These are phyloP conservation scores for Morpho achilles DNA, from an alignment of 2,888 invertebrate species.

Conservation along the genomic window DNA sequence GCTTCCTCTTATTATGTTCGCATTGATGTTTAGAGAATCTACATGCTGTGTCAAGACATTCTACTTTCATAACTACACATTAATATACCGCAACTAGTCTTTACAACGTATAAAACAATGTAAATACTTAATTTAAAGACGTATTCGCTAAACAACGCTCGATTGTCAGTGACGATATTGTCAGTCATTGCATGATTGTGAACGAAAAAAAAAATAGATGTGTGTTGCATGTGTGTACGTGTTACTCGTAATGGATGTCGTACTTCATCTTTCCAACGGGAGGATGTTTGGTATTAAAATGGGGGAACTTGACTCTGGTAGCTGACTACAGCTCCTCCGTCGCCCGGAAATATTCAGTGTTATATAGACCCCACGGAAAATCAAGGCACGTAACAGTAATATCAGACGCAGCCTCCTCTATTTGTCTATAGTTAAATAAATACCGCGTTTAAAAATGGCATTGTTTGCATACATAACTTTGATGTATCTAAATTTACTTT, in stretches of 20 bases:
- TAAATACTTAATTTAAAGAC: constrained; percentile 52
- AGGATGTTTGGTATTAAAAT: constrained; percentile 72
- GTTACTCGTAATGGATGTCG: constrained; percentile 68
- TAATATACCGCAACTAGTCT: constrained; percentile 62
- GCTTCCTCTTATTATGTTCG: constrained; percentile 55
- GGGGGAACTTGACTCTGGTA: constrained; percentile 77
- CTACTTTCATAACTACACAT: constrained; percentile 58
- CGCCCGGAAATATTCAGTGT: constrained; percentile 62
- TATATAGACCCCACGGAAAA: constrained; percentile 54
- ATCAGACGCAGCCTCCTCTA: constrained; percentile 3
- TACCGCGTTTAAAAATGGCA: background rate
- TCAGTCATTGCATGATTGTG: constrained; percentile 70
- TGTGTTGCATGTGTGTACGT: constrained; percentile 78
- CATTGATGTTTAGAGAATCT: constrained; percentile 44
- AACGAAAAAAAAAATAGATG: constrained; percentile 56
- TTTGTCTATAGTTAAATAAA: constrained; percentile 15
- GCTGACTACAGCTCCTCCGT: constrained; percentile 60
- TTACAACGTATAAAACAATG: constrained; percentile 36
- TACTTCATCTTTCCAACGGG: constrained; percentile 71
- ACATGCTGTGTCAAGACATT: constrained; percentile 56
- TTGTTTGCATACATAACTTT: too few relatives aligned
- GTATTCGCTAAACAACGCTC: constrained; percentile 36
- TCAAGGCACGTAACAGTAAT: constrained; percentile 18
- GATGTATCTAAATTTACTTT: too few relatives aligned
- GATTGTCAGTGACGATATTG: constrained; percentile 43